phyloP scores from a whole-genome alignment of 2,888 invertebrate species.

The Cybosia mesomella region DNA sequence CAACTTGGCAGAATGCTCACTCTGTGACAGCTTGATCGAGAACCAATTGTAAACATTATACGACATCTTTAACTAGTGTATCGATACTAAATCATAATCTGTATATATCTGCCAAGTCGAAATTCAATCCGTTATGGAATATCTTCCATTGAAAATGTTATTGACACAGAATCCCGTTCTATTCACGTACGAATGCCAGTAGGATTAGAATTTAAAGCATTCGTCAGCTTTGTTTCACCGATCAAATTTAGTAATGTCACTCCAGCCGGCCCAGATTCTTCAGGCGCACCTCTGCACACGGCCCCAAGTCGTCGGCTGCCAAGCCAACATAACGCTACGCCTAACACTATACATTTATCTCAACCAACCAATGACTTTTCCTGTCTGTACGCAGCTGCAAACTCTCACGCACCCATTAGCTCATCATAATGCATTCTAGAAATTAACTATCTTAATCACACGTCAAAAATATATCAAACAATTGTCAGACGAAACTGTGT shows the following conservation, averaged over 20 bases:
- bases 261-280: slow-evolving; percentile 85
- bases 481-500: background rate
- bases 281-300: slow-evolving; percentile 82
- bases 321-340: slow-evolving; percentile 70
- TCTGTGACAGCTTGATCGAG: slow-evolving; percentile 46
- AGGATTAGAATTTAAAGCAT: slow-evolving; percentile 68
- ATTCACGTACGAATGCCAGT: slow-evolving; percentile 46
- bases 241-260: slow-evolving; percentile 86
- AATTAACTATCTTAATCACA: slow-evolving; percentile 22
- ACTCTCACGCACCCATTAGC: slow-evolving; percentile 44
- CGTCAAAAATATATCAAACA: background rate
- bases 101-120: slow-evolving; percentile 25
- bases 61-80: slow-evolving; percentile 27
- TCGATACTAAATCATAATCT: slow-evolving; percentile 28
- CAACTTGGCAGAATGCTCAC: slow-evolving; percentile 49
- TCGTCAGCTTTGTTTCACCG: slow-evolving; percentile 78
- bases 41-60: slow-evolving; percentile 46
- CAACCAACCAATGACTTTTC: slow-evolving; percentile 72
- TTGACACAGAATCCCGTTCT: slow-evolving; percentile 42
- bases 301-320: slow-evolving; percentile 79
- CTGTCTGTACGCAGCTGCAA: slow-evolving; percentile 68
- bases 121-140: slow-evolving; percentile 23
- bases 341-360: slow-evolving; percentile 76
- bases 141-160: slow-evolving; percentile 41
- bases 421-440: slow-evolving; percentile 35